Evolutionary conservation across 2,797 vertebrate species (phyloP).

Genomic region (Eulemur mongoz): DNA sequence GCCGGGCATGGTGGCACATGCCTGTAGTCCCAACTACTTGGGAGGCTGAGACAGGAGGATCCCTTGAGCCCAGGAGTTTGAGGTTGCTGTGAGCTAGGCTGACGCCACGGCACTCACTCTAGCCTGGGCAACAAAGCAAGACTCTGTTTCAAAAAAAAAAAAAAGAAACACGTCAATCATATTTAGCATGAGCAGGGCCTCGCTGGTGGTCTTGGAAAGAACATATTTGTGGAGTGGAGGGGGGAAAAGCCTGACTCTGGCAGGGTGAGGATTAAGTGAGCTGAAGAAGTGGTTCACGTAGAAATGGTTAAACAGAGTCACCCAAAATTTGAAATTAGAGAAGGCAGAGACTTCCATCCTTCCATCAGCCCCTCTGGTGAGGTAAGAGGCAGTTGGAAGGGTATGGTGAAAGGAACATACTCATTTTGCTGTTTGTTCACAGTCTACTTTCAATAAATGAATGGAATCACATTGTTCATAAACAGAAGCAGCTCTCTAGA

Average conservation of each 20-base stretch:
- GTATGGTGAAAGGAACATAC: neutral
- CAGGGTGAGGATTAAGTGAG: neutral
- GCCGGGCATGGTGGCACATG: too few species aligned
- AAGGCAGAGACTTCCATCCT: neutral
- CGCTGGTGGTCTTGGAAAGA: neutral
- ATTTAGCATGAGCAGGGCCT: neutral
- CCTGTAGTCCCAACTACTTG: too few species aligned
- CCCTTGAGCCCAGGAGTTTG: too few species aligned
- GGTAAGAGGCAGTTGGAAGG: neutral
- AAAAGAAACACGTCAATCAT: too few species aligned
- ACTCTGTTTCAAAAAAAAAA: too few species aligned
- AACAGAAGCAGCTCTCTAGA: neutral
- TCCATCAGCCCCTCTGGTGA: neutral
- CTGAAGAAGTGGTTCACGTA: neutral
- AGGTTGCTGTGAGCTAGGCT: too few species aligned
- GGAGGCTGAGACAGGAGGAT: too few species aligned
- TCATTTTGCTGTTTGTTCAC: conserved; percentile 37
- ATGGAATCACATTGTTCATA: conserved; percentile 8
- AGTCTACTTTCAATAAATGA: neutral
- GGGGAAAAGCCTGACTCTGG: neutral
- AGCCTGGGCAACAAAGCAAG: too few species aligned
- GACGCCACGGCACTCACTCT: too few species aligned
- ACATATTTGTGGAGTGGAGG: neutral
- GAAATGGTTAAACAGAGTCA: neutral
- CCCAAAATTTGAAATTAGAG: neutral